Evolutionary conservation across 2,113 vertebrate species (phyloP).

Genomic region (Hucho hucho): DNA sequence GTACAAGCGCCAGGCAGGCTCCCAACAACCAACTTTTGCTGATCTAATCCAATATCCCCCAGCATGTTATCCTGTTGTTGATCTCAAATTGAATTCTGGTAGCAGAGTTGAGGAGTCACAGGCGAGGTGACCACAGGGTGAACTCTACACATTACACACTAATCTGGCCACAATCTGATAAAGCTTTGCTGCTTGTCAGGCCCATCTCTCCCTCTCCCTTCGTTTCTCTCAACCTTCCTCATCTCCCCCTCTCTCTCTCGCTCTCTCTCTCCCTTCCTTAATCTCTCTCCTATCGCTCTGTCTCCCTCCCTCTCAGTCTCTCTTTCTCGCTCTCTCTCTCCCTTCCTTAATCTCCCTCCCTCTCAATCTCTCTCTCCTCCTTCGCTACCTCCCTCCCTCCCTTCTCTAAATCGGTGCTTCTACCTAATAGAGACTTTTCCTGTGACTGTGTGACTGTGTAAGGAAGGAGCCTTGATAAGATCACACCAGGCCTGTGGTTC

Average conservation of each 20-base stretch:
- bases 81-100: slow-evolving; percentile 60
- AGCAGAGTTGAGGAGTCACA: slow-evolving; percentile 41
- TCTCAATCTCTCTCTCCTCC: too few relatives aligned
- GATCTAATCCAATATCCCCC: slow-evolving; percentile 45
- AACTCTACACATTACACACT: slow-evolving; percentile 55
- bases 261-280: too few relatives aligned
- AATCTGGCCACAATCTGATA: slow-evolving; percentile 56
- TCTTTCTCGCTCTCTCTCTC: too few relatives aligned
- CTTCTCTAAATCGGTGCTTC: slow-evolving; percentile 43
- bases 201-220: slow-evolving; percentile 14
- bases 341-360: too few relatives aligned
- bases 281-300: too few relatives aligned
- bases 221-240: not conserved
- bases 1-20: slow-evolving; percentile 14
- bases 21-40: slow-evolving; percentile 32
- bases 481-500: slow-evolving; percentile 31
- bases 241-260: too few relatives aligned
- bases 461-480: slow-evolving; percentile 28
- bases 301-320: too few relatives aligned
- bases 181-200: slow-evolving; percentile 40
- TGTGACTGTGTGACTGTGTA: slow-evolving; percentile 32
- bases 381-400: not conserved
- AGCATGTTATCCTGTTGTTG: slow-evolving; percentile 45
- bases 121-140: slow-evolving; percentile 53
- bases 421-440: slow-evolving; percentile 43